Percentiles rank a stretch among this genome's conserved stretches.
These are phyloP conservation scores for Orthosia gothica DNA, from an alignment of 2,888 invertebrate species.

Conservation along the genomic window DNA sequence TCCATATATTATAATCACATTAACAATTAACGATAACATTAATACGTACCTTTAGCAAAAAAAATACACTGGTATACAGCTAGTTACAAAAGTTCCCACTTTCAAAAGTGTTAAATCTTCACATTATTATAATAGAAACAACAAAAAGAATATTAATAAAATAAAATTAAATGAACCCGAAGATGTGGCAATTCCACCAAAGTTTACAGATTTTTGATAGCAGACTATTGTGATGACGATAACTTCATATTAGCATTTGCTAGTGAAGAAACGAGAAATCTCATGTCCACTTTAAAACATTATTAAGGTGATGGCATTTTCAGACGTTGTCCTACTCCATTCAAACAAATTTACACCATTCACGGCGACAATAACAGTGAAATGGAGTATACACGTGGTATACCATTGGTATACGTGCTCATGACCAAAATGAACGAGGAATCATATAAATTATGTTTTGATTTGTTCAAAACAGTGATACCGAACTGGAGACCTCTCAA, in stretches of 20 bases:
- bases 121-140: slow-evolving; percentile 10
- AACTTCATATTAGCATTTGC: background rate
- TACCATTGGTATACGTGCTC: slow-evolving; percentile 5
- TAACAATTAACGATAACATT: too few relatives aligned
- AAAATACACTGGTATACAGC: background rate
- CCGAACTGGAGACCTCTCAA: background rate
- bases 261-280: slow-evolving; percentile 1
- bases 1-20: too few relatives aligned
- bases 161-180: background rate
- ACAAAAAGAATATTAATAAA: background rate
- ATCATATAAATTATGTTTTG: background rate
- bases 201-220: slow-evolving; percentile 3
- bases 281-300: background rate
- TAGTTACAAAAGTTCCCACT: background rate
- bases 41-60: too few relatives aligned
- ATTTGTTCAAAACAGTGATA: background rate
- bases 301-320: slow-evolving; percentile 1
- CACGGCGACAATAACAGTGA: slow-evolving; percentile 8
- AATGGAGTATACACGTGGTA: background rate
- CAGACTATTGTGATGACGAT: slow-evolving; percentile 3
- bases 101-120: background rate
- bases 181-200: slow-evolving; percentile 11
- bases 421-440: slow-evolving; percentile 1
- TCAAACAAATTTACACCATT: slow-evolving; percentile 6
- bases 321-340: background rate